A percentile compares a stretch with the other conserved stretches of the same genome.
Evolutionary conservation across 2,113 vertebrate genomes (phyloP).

Genomic region (Eublepharis macularius): DNA sequence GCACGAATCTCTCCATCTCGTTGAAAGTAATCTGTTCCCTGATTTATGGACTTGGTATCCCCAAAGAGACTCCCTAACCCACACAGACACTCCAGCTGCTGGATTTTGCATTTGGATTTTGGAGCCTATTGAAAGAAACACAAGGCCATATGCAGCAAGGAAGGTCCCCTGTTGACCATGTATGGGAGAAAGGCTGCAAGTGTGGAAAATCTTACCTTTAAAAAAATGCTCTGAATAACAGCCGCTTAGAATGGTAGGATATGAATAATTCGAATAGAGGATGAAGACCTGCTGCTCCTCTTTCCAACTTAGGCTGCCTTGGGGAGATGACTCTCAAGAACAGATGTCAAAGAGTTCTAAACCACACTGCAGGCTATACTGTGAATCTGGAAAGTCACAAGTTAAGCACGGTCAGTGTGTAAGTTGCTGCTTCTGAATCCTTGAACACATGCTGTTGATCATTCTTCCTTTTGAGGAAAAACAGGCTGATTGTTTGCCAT

Average conservation of each 20-base stretch:
- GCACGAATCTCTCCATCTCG: neutral
- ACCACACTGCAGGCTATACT: constrained; percentile 4
- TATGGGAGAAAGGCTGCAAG: neutral
- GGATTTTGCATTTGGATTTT: constrained; percentile 20
- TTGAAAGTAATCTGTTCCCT: neutral
- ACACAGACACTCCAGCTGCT: neutral
- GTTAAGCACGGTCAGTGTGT: neutral
- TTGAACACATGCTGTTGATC: constrained; percentile 9
- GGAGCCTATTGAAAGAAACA: constrained; percentile 27
- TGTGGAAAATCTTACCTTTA: constrained; percentile 20
- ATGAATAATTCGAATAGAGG: constrained; percentile 31
- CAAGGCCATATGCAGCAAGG: neutral
- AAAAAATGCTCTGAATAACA: constrained; percentile 5
- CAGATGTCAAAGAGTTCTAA: neutral
- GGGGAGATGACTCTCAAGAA: neutral
- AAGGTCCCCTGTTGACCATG: constrained; percentile 9
- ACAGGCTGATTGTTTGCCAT: neutral
- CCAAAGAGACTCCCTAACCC: constrained; percentile 13
- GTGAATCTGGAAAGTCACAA: constrained; percentile 17
- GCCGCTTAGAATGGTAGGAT: constrained; percentile 6
- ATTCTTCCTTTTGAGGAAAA: constrained; percentile 30
- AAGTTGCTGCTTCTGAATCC: constrained; percentile 16
- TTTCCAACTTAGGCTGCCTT: constrained; percentile 23
- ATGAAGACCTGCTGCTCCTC: constrained; percentile 18
- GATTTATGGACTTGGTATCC: neutral